These are phyloP conservation scores for Hycleus cichorii DNA, from an alignment of 1,140 invertebrate species.

Conservation along the genomic window DNA sequence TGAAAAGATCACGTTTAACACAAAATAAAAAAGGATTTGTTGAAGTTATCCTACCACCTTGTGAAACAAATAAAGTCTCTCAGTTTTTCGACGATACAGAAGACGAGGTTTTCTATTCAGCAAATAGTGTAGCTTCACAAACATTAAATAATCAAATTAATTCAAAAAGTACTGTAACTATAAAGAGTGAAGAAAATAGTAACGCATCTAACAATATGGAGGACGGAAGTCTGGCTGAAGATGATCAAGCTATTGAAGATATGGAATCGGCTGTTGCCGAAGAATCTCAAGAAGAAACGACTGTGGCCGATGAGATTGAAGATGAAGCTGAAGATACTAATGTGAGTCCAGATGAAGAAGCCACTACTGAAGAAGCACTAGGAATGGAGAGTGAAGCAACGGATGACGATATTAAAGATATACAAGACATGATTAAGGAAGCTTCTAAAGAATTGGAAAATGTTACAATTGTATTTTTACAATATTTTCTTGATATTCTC, in stretches of 20 bases:
- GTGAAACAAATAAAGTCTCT: neutral
- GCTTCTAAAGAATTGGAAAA: conserved; percentile 28
- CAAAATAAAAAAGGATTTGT: conserved; percentile 10
- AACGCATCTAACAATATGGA: no score
- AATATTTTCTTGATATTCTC: neutral
- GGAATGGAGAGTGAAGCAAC: no score
- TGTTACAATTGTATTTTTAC: conserved; percentile 15
- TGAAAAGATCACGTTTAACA: conserved; percentile 2
- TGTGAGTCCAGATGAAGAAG: no score
- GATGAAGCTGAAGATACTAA: conserved; percentile 35
- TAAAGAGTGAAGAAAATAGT: conserved; percentile 31
- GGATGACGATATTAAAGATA: conserved; percentile 28
- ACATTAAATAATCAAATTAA: neutral
- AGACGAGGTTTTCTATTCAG: conserved; percentile 1
- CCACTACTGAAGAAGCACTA: neutral
- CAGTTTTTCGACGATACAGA: neutral
- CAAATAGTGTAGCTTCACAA: neutral
- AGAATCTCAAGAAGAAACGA: conserved; percentile 52
- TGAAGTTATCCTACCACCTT: neutral
- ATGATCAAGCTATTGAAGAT: no score
- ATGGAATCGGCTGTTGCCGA: conserved; percentile 35
- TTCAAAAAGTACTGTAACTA: conserved; percentile 1
- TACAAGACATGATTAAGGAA: conserved; percentile 32
- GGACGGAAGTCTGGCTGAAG: no score
- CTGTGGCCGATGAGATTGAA: conserved; percentile 35